These are phyloP conservation scores for Ecliptopera silaceata DNA, from an alignment of 2,888 invertebrate genomes.

Conservation along the genomic window DNA sequence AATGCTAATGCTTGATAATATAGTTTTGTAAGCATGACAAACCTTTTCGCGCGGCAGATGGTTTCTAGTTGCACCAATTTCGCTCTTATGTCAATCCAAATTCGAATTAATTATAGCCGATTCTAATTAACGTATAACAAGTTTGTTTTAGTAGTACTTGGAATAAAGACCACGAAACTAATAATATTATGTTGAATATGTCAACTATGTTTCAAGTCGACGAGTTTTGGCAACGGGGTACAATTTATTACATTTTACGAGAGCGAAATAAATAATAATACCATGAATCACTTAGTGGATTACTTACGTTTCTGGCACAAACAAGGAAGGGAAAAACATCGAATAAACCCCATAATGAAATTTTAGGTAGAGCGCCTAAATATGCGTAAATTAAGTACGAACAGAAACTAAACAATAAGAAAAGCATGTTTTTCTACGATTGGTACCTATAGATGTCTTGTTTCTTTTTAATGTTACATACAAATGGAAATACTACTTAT, in stretches of 20 bases:
- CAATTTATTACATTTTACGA: conserved; percentile 38
- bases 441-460: no score
- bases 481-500: no score
- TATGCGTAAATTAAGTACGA: neutral
- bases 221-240: conserved; percentile 33
- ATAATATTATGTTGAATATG: neutral
- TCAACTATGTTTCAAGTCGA: conserved; percentile 22
- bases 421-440: no score
- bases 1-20: conserved; percentile 35
- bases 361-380: conserved; percentile 22
- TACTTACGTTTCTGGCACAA: conserved; percentile 55
- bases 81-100: neutral
- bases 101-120: no score
- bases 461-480: no score
- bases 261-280: conserved; percentile 50
- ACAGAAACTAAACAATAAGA: neutral
- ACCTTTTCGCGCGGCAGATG: conserved; percentile 22
- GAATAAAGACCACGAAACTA: no score
- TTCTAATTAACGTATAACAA: neutral
- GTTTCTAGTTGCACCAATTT: neutral
- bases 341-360: conserved; percentile 30
- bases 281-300: conserved; percentile 60
- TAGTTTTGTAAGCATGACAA: conserved; percentile 31
- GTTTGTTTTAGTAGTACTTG: no score
- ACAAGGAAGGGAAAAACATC: conserved; percentile 49